A percentile compares a stretch with the other conserved stretches of the same genome.
Evolutionary conservation across 1,140 invertebrate genomes (phyloP).

Genomic region (Plutomurus gul): DNA sequence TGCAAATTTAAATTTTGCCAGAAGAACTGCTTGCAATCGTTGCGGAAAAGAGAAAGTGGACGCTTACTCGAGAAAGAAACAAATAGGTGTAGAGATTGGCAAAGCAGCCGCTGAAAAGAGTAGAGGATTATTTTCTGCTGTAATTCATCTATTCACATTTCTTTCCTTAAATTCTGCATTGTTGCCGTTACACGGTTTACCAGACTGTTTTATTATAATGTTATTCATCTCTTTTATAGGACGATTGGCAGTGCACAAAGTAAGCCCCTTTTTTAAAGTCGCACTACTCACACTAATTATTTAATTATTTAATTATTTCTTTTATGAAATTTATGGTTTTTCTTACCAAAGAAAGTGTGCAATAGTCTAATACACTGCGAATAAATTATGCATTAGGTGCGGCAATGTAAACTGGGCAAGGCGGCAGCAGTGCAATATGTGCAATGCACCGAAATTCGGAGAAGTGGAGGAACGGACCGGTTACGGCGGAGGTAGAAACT

Average conservation of each 20-base stretch:
- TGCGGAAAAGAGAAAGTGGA: conserved; percentile 76
- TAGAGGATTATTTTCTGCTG: conserved; percentile 94
- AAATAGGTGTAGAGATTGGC: conserved; percentile 94
- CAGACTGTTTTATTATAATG: too few relatives aligned
- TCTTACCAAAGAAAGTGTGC: background rate
- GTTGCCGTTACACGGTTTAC: too few relatives aligned
- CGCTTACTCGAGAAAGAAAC: conserved; percentile 74
- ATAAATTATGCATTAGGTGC: conserved; percentile 72
- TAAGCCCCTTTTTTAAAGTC: conserved; percentile 52
- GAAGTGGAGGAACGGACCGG: conserved; percentile 81
- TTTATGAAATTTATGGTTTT: background rate
- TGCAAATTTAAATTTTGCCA: conserved; percentile 92
- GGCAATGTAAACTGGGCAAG: conserved; percentile 99
- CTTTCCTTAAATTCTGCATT: too few relatives aligned
- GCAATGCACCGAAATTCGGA: conserved; percentile 95
- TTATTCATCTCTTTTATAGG: too few relatives aligned
- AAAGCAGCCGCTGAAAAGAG: conserved; percentile 98
- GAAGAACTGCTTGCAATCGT: conserved; percentile 85
- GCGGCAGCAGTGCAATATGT: conserved; percentile 95
- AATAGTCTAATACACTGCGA: too few relatives aligned
- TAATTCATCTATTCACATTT: too few relatives aligned
- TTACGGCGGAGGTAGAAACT: conserved; percentile 71
- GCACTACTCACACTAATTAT: background rate
- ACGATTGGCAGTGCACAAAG: conserved; percentile 99
- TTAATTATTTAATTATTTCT: background rate